Evolutionary conservation across 2,113 vertebrate genomes (phyloP), one percentile per base, ranked within the genome.

Genomic region (Melanerpes formicivorus): DNA sequence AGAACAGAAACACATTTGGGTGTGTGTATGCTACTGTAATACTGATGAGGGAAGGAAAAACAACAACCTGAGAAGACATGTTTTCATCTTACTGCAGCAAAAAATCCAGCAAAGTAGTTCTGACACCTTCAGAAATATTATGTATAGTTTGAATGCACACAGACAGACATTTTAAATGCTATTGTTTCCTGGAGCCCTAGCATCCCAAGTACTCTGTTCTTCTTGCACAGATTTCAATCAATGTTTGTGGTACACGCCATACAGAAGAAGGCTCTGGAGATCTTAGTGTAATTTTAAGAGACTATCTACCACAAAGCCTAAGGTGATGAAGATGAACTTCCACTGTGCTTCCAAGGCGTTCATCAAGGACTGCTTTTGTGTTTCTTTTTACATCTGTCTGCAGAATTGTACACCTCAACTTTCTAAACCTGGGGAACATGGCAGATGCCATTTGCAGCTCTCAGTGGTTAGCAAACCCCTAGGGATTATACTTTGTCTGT

Each of bases 381-480:
- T 72, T 72, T 48, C 15, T 30, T 18, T 52, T 42, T 46, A 2
- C 6, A 54, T 22, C 40, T 60, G 21, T 19, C 21, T 40, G 1
- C 16, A 19, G 67, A 77, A 19, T 54, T 70, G 40, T 44, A 81
- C 2, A 5, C 21, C 81, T 74, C 37, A 88, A 23, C 76, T 79
- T 74, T 34, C 37, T 54, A 69, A 75, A 78, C 37, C 58, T 42
- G 44, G 23, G 66, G 48, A 91, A 62, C 17, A 12, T 11, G 44
- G 74, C 88, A 94, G 80, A 79, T 93, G 73, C 58, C 73, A 88
- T 80, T 91, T 84, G 81, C 30, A 75, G 83, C 64, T 84, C 62
- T 69, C 62, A 37, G 48, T 32, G 66, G 73, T 79, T 78, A 90
- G 73, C 80, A 94, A 84, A 83, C 4, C 95, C 80, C 85, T 12